phyloP scores from a whole-genome alignment of 1,140 invertebrate genomes.

The Schmidtea mediterranea region DNA sequence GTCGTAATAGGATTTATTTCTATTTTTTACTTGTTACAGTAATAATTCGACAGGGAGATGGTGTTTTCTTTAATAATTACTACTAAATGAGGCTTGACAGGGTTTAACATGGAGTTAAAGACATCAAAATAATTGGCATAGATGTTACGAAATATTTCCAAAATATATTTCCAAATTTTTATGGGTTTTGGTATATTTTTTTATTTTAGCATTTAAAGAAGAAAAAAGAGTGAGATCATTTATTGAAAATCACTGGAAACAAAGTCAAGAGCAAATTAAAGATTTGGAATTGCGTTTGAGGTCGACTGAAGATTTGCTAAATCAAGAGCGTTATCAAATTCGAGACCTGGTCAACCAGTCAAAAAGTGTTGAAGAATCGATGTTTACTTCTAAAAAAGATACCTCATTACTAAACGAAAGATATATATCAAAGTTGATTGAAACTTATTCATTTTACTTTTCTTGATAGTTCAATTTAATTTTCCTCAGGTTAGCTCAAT shows the following conservation, averaged over 20 bases:
- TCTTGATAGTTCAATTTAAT: not conserved
- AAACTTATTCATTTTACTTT: constrained; percentile 7
- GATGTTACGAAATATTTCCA: too few species aligned
- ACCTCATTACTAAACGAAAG: constrained; percentile 15
- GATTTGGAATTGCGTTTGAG: constrained; percentile 18
- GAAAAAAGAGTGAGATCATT: constrained; percentile 16
- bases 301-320: constrained; percentile 18
- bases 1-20: too few species aligned
- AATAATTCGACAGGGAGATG: too few species aligned
- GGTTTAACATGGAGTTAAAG: too few species aligned
- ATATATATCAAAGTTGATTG: constrained; percentile 13
- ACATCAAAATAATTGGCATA: too few species aligned
- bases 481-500: constrained; percentile 13
- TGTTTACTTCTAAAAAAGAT: constrained; percentile 20
- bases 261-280: constrained; percentile 17
- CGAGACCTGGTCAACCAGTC: constrained; percentile 18
- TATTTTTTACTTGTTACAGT: too few species aligned
- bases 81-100: too few species aligned
- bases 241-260: constrained; percentile 17
- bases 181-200: too few species aligned
- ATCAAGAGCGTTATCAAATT: constrained; percentile 18
- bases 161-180: too few species aligned
- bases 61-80: too few species aligned
- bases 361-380: constrained; percentile 21
- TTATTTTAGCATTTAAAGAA: constrained; percentile 18